phyloP scores from a whole-genome alignment of 2,113 vertebrate genomes.

The Antidorcas marsupialis region DNA sequence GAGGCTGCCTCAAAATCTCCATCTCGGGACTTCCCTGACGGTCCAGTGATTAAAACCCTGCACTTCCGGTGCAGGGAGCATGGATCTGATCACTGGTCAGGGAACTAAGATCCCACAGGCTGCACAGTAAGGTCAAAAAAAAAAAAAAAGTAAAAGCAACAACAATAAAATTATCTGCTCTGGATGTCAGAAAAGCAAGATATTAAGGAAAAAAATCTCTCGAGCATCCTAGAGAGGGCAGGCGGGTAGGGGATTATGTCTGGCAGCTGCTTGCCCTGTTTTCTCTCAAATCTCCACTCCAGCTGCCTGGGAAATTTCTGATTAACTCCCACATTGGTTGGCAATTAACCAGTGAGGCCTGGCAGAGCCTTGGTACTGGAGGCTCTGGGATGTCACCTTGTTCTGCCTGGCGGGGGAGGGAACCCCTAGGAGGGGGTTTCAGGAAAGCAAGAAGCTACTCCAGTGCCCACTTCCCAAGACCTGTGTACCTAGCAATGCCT shows the following conservation, averaged over 20 bases:
- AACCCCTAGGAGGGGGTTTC: background rate
- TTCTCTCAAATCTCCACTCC: background rate
- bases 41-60: background rate
- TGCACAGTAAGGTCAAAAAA: background rate
- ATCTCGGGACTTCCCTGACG: background rate
- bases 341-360: background rate
- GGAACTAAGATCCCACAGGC: background rate
- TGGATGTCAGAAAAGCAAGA: background rate
- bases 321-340: background rate
- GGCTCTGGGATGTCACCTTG: background rate
- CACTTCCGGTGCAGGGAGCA: background rate
- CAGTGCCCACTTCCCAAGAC: background rate
- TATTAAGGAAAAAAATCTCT: background rate
- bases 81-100: background rate
- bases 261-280: background rate
- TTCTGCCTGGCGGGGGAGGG: background rate
- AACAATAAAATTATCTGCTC: background rate
- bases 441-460: background rate
- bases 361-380: background rate
- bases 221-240: background rate
- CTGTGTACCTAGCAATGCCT: background rate
- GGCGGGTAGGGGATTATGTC: background rate
- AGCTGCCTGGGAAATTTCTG: background rate
- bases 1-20: background rate
- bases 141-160: background rate